A percentile compares a stretch with the other conserved stretches of the same genome.
These are phyloP conservation scores for Schizaphis graminum DNA, from an alignment of 2,888 invertebrate species.

Conservation along the genomic window DNA sequence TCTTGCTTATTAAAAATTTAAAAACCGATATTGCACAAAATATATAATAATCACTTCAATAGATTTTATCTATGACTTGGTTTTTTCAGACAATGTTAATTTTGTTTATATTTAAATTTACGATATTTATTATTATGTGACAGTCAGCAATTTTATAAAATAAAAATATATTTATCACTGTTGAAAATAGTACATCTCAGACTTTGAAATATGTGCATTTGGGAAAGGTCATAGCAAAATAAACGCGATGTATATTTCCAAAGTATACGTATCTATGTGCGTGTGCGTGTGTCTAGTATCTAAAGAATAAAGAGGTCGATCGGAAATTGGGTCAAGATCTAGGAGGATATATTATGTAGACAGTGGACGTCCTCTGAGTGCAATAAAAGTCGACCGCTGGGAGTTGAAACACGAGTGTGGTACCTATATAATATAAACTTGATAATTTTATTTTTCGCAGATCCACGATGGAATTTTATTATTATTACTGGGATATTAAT, in stretches of 20 bases:
- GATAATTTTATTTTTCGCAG: background rate
- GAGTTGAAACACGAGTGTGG: background rate
- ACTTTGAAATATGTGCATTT: background rate
- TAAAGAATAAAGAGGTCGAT: constrained; percentile 43
- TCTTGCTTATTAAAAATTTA: background rate
- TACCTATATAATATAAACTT: background rate
- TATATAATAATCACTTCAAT: background rate
- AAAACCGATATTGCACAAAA: background rate
- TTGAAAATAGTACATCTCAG: background rate
- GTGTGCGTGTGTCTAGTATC: background rate
- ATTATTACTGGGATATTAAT: background rate
- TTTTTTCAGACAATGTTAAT: background rate
- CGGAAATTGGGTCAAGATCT: constrained; percentile 57
- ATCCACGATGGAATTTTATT: background rate
- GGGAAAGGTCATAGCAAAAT: constrained; percentile 42
- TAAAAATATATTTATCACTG: background rate
- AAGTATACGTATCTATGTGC: background rate
- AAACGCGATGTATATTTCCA: background rate
- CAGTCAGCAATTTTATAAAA: background rate
- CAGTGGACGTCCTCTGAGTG: constrained; percentile 58
- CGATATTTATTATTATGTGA: background rate
- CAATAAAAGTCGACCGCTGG: constrained; percentile 41
- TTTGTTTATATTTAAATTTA: constrained; percentile 7
- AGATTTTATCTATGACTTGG: background rate
- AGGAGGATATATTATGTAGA: constrained; percentile 54